phyloP scores from a whole-genome alignment of 92 coral and sea anemone genomes.

The Zoanthus sociatus region DNA sequence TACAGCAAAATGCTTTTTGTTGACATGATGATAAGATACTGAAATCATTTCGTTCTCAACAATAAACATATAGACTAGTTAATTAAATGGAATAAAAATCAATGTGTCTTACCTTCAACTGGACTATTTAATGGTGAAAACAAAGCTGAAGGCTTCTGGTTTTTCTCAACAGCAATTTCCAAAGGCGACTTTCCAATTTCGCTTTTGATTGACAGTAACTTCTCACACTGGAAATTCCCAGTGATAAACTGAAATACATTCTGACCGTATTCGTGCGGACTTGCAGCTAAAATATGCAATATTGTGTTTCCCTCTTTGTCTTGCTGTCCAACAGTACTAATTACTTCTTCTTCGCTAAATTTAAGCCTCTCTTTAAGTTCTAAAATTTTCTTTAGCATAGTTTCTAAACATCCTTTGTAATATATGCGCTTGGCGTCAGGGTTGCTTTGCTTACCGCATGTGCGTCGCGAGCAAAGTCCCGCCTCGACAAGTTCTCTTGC shows the following conservation, averaged over 20 bases:
- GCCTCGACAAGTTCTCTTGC: constrained; percentile 61
- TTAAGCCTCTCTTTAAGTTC: constrained; percentile 49
- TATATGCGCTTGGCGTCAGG: constrained; percentile 57
- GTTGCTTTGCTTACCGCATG: constrained; percentile 47
- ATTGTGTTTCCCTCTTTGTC: constrained; percentile 64
- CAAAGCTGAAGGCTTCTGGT: constrained; percentile 20
- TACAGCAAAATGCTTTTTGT: too few relatives aligned
- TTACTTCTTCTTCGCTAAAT: constrained; percentile 38
- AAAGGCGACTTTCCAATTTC: constrained; percentile 33
- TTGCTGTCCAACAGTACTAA: constrained; percentile 49
- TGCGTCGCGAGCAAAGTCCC: constrained; percentile 50
- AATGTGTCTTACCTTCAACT: constrained; percentile 1
- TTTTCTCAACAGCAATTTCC: constrained; percentile 36
- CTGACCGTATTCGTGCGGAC: constrained; percentile 50
- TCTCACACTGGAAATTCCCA: constrained; percentile 41
- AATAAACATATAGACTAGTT: too few relatives aligned
- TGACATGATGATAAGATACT: too few relatives aligned
- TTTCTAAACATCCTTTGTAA: constrained; percentile 65
- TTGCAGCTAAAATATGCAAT: constrained; percentile 52
- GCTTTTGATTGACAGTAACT: constrained; percentile 39
- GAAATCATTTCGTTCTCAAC: too few relatives aligned
- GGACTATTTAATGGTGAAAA: constrained; percentile 44
- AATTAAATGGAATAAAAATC: too few relatives aligned
- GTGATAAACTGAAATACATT: constrained; percentile 51
- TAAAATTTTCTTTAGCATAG: constrained; percentile 58